Evolutionary conservation across 1,140 invertebrate species (phyloP), one percentile per base, ranked within the genome.

Genomic region (Ostrea denselamellosa): DNA sequence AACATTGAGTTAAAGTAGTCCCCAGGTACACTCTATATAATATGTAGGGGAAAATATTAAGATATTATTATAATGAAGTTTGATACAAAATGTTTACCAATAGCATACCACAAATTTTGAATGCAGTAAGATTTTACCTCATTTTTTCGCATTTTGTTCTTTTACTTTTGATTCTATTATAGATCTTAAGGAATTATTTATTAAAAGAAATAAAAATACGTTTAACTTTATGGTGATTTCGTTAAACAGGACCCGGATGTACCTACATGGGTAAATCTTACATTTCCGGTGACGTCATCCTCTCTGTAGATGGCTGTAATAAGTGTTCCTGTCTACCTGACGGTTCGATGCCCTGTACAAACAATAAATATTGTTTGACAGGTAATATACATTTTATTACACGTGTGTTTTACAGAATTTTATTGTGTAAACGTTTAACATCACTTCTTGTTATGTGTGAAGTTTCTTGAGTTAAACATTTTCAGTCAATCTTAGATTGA

Each of bases 241-340:
- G 56, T 62, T 62, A 58, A 17, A 17, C 56, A 68, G 65, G 22
- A 25, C 22, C 22, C 68, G 9, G 25, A 44, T 77, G 68, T 77
- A 34, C 22, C 68, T 28, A 77, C 68, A 77, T 28, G 2, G 82
- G 34, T 14, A 51, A 83, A 25, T 12, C 4, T 2, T 84, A 82
- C 34, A 65, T 34, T 52, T 28, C 71, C 17, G 83, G 58, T 51
- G 34, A 87, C 14, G 81, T 34, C 12, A 22, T 77, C n/a, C 52
- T 56, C 17, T 62, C 83, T 4, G 17, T 0, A 14, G 86, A 87
- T 52, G 86, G 86, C 0, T 87, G 86, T 65, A 87, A 87, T 12
- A 83, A 12, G 17, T 87, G 86, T n/a, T 52, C 86, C 10, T 87
- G 86, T 65, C 44, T 62, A 44, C 54, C 34, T 10, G 86, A 81